Evolutionary conservation across 2,797 vertebrate genomes (phyloP).

Genomic region (Taenioides sp.): DNA sequence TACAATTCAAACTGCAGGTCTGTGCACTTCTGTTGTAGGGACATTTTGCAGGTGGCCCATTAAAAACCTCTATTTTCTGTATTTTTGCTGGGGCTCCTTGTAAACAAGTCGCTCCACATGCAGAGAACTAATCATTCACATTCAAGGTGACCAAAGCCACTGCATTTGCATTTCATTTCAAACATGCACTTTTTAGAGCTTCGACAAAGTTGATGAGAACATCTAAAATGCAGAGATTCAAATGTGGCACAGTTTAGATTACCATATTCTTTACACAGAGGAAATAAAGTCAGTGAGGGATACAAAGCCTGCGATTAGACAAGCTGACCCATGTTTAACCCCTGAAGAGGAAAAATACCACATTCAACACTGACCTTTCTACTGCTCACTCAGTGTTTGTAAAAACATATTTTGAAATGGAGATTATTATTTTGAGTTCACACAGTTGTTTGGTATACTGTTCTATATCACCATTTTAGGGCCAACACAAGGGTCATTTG

Average conservation of each 20-base stretch:
- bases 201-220: constrained; percentile 4
- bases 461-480: constrained; percentile 1
- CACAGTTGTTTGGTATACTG: neutral
- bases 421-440: constrained; percentile 2
- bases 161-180: constrained; percentile 9
- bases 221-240: neutral
- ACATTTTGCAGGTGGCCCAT: constrained; percentile 21
- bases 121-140: constrained; percentile 15
- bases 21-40: constrained; percentile 15
- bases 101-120: constrained; percentile 18
- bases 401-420: constrained; percentile 4
- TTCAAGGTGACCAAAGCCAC: constrained; percentile 11
- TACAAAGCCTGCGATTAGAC: neutral
- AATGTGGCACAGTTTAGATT: constrained; percentile 1
- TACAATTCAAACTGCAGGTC: constrained; percentile 10
- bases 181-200: constrained; percentile 2
- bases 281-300: neutral
- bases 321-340: constrained; percentile 1
- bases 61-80: constrained; percentile 21
- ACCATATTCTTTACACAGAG: neutral
- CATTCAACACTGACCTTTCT: constrained; percentile 9
- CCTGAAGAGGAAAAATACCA: neutral
- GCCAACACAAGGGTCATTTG: neutral
- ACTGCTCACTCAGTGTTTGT: constrained; percentile 10
- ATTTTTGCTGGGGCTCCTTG: neutral